Evolutionary conservation across 2,113 vertebrate species (phyloP).

Genomic region (Neodon shergylaensis): DNA sequence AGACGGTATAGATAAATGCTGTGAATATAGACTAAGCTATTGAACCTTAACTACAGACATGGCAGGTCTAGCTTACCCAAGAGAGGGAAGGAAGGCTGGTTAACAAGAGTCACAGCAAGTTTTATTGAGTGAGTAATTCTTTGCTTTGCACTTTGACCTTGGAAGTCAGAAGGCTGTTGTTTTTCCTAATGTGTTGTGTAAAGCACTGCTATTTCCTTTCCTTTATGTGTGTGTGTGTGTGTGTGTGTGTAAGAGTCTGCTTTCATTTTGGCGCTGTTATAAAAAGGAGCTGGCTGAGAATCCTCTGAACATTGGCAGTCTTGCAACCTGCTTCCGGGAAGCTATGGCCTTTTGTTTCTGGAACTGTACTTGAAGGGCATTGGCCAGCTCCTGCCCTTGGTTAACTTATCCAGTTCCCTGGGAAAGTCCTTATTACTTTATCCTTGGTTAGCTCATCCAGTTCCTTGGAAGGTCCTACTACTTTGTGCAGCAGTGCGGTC

Average conservation of each 20-base stretch:
- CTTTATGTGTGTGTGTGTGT: background rate
- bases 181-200: slow-evolving; percentile 45
- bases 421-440: slow-evolving; percentile 84
- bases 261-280: slow-evolving; percentile 41
- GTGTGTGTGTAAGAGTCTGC: slow-evolving; percentile 6
- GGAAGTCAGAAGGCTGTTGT: slow-evolving; percentile 53
- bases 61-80: background rate
- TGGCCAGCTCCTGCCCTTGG: slow-evolving; percentile 54
- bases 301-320: background rate
- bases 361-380: slow-evolving; percentile 38
- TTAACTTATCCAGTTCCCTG: slow-evolving; percentile 81
- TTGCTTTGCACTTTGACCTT: slow-evolving; percentile 52
- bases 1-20: background rate
- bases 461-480: background rate
- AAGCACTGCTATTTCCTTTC: slow-evolving; percentile 60
- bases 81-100: background rate
- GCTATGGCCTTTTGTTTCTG: slow-evolving; percentile 33
- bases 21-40: slow-evolving; percentile 28
- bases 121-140: slow-evolving; percentile 42
- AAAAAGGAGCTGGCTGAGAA: slow-evolving; percentile 32
- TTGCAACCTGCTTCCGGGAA: background rate
- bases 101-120: slow-evolving; percentile 33
- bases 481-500: slow-evolving; percentile 84
- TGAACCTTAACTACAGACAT: background rate
- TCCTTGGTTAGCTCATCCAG: slow-evolving; percentile 30